Evolutionary conservation across 2,888 invertebrate species (phyloP), one percentile per base, ranked within the genome.

Genomic region (Vesta saturnalis): DNA sequence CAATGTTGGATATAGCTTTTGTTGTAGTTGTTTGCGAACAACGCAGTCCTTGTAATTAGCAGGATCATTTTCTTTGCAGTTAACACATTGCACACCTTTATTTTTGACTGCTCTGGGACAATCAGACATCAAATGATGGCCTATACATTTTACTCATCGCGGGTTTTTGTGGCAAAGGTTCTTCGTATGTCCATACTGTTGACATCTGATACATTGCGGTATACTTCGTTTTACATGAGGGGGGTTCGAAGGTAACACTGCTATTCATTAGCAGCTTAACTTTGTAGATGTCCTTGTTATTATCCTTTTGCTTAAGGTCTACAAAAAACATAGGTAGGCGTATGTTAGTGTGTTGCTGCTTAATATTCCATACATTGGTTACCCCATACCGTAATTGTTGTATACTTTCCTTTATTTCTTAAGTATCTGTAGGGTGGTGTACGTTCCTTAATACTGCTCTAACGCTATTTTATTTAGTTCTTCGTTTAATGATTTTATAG

Each of bases 221-320:
- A 35, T 35, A 16, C 5, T 57, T 2, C 57, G 5, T 35, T 57
- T 57, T 35, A 16, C 35, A 57, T 57, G 57, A 8, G 57, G 57
- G 23, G 30, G 12, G n/a, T 57, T 57, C 43, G 21, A 58, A 58
- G 12, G 43, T 43, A 12, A 52, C 60, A 60, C 19, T 60, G 16
- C 8, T 60, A 23, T 60, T 60, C 60, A 52, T 60, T 61, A n/a
- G n/a, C n/a, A n/a, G n/a, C n/a, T 61, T 61, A n/a, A 61, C 46
- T 62, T 55, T 62, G 8, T 62, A 56, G 19, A 62, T 62, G 56
- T 55, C 62, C 43, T 62, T 62, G 52, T 62, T 62, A 15, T 62
- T 62, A n/a, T 1, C 14, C 1, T 55, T 62, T 49, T 60, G 15
- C 14, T 15, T n/a, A n/a, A n/a, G n/a, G 43, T n/a, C n/a, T n/a